Evolutionary conservation across 2,797 vertebrate genomes (phyloP).

Genomic region (Bradypodion ventrale): DNA sequence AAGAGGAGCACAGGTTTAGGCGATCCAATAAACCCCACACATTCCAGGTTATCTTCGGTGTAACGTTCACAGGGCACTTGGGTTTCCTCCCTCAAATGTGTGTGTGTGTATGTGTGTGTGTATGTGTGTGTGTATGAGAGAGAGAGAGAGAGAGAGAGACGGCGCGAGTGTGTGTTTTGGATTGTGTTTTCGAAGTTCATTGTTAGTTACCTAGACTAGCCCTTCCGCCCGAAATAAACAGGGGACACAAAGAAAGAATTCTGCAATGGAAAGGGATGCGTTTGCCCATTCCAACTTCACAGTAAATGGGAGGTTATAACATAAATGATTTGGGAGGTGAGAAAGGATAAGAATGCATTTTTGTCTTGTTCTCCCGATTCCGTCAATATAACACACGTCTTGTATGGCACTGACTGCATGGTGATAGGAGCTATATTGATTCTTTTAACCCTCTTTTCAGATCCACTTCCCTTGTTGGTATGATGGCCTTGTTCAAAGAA

Average conservation of each 20-base stretch:
- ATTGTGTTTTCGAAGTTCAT: constrained; percentile 60
- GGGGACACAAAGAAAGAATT: constrained; percentile 26
- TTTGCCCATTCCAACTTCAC: not conserved
- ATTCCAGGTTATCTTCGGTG: constrained; percentile 24
- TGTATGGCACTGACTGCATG: not conserved
- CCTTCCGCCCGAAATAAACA: constrained; percentile 42
- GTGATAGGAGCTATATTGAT: not conserved
- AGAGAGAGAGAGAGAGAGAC: too few relatives aligned
- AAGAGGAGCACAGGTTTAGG: not conserved
- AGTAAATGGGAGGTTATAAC: not conserved
- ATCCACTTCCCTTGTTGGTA: not conserved
- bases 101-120: too few relatives aligned
- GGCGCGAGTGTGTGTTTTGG: too few relatives aligned
- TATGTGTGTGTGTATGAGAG: too few relatives aligned
- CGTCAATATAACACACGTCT: too few relatives aligned
- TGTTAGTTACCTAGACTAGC: constrained; percentile 66
- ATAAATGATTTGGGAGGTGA: not conserved
- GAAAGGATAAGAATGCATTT: not conserved
- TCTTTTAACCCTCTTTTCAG: not conserved
- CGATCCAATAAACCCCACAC: constrained; percentile 2
- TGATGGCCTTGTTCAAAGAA: constrained; percentile 37
- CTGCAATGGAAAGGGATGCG: not conserved
- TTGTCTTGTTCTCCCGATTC: not conserved
- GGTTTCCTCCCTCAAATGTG: not conserved
- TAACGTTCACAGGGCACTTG: constrained; percentile 44